A percentile compares a stretch with the other conserved stretches of the same genome.
These are phyloP conservation scores for Paedocypris sp. DNA, from an alignment of 2,113 vertebrate species.

Conservation along the genomic window DNA sequence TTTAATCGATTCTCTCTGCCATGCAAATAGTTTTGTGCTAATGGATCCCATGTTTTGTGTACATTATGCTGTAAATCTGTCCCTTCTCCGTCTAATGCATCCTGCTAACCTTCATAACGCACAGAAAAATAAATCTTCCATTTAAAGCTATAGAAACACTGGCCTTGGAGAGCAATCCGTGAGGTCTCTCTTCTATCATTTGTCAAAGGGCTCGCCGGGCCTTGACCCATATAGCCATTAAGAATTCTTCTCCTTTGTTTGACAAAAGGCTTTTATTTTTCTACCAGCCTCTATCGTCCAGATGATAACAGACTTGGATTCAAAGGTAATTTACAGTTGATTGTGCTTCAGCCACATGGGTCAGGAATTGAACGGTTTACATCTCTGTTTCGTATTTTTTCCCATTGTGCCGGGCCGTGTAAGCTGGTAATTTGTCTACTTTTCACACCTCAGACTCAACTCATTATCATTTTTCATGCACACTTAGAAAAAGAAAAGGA, in stretches of 20 bases:
- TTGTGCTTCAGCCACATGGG: conserved; percentile 19
- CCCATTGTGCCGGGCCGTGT: conserved; percentile 4
- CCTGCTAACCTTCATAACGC: conserved; percentile 2
- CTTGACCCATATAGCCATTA: conserved; percentile 21
- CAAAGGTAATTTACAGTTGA: conserved; percentile 29
- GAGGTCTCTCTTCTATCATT: conserved; percentile 13
- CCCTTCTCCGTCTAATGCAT: background rate
- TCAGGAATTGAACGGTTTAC: conserved; percentile 29
- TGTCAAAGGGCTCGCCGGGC: conserved; percentile 12
- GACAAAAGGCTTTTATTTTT: background rate
- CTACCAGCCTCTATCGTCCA: background rate
- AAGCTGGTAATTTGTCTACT: conserved; percentile 26
- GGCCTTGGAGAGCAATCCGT: conserved; percentile 6
- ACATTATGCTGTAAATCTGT: conserved; percentile 9
- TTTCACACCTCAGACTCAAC: conserved; percentile 26
- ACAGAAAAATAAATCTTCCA: background rate
- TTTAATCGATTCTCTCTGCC: conserved; percentile 9
- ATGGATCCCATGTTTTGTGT: conserved; percentile 18
- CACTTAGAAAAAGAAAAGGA: background rate
- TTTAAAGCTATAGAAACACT: background rate
- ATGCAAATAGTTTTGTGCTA: conserved; percentile 4
- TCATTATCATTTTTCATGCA: background rate
- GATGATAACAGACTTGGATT: conserved; percentile 12
- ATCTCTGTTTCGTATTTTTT: conserved; percentile 11
- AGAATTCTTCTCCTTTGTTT: conserved; percentile 10